phyloP scores from a whole-genome alignment of 2,797 vertebrate genomes.

The Cacajao melanocephalus region DNA sequence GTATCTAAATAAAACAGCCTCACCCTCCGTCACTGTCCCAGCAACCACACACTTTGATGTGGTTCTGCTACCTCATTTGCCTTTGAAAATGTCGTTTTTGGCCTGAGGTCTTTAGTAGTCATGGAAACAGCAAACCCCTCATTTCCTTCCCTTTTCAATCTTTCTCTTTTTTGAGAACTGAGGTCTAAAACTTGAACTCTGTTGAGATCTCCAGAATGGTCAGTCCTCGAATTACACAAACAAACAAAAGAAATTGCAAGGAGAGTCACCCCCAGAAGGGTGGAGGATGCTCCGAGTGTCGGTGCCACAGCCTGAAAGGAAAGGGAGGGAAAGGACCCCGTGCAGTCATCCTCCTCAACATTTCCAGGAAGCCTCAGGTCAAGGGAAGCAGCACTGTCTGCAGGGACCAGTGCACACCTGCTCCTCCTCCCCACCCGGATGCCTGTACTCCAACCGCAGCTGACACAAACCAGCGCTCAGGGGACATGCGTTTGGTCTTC shows the following conservation, averaged over 20 bases:
- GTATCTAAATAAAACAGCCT: no score
- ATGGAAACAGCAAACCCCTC: fast-evolving
- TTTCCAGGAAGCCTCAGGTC: neutral
- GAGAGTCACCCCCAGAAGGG: fast-evolving
- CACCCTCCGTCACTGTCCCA: neutral
- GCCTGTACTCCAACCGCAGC: neutral
- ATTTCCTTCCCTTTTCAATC: no score
- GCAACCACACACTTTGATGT: neutral
- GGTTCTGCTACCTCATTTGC: neutral
- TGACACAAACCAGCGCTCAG: neutral
- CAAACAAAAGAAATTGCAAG: neutral
- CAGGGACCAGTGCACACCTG: no score
- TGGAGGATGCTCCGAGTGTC: no score
- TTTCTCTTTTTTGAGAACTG: neutral
- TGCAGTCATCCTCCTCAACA: neutral
- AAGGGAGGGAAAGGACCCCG: neutral
- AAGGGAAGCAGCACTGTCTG: neutral
- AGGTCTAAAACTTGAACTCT: neutral
- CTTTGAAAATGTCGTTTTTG: neutral
- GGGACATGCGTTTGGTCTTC: neutral
- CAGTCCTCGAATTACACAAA: neutral
- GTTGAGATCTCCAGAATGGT: fast-evolving
- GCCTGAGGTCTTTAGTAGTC: neutral
- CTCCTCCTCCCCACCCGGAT: no score
- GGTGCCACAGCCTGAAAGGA: no score